Base-by-base conservation (phyloP, 2,888 invertebrate genomes). In the Eumacrocentrus americanus region DNA sequence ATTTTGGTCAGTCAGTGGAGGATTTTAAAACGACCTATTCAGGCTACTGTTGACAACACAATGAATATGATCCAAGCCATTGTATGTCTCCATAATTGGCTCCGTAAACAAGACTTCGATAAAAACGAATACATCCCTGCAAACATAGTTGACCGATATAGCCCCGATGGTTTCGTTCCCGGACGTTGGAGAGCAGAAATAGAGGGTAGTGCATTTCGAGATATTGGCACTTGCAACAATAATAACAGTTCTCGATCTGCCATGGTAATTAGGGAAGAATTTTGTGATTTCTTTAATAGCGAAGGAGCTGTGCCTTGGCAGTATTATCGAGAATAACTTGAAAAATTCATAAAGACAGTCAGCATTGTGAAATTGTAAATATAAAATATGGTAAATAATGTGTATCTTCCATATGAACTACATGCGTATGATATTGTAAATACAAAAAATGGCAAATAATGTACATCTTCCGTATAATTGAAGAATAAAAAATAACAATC, bases 1-100 rank as follows among this genome's bases (percentile, higher is more conserved):
- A 72, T 72, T 60, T 51, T 71, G 51, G 53, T 46, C 1, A 53
- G 67, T 47, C 69, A 62, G 60, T 73, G 72, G 67, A 59, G 70
- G 62, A 70, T 73, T 37, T 66, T 66, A 34, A 61, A 52, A 1
- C 63, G 62, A 60, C 60, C 59, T 18, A 65, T 72, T 11, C 50
- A 50, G 14, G 44, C 14, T 2, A 40, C 34, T 7, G 55, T 59
- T 6, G 52, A 62, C 16, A 58, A 44, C 7, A 42, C 47, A 6
- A 51, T 34, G 0, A 44, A 44, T 16, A 60, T 60, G 7, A 50
- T 65, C 18, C 38, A 59, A 57, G 62, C 57, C 3, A 40, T 53
- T 11, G 50, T 63, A 12, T 61, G 58, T 60, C 44, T 67, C 3
- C 64, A 65, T 25, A 67, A 63, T 53, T 65, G 42, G 29, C 29